Conservation (phyloP, 2,888 invertebrate species). For the Dusona sp. region DNA sequence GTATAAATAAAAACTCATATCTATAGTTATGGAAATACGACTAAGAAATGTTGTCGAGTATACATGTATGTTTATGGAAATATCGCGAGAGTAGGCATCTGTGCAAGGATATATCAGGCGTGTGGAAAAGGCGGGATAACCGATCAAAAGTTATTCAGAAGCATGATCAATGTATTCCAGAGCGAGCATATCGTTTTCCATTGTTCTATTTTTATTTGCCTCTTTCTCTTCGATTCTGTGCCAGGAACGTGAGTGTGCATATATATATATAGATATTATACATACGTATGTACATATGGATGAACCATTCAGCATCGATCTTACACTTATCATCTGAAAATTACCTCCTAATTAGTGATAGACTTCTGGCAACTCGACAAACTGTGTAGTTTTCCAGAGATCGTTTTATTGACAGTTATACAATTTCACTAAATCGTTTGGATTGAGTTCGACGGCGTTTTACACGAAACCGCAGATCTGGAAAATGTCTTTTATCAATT, state of each 20-base stretch:
- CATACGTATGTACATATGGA: neutral
- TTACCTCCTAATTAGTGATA: too few species aligned
- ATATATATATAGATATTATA: constrained; percentile 9
- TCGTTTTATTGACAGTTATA: too few species aligned
- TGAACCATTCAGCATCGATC: neutral
- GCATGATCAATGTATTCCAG: constrained; percentile 66
- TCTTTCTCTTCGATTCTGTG: constrained; percentile 38
- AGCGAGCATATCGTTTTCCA: constrained; percentile 63
- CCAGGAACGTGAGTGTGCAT: constrained; percentile 7
- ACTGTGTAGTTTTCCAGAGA: too few species aligned
- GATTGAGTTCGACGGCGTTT: too few species aligned
- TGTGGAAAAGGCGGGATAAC: constrained; percentile 23
- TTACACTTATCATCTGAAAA: too few species aligned
- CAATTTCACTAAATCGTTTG: too few species aligned
- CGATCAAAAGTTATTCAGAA: constrained; percentile 58
- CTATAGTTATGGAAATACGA: neutral
- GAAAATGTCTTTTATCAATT: too few species aligned
- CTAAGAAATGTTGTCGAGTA: neutral
- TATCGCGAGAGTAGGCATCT: constrained; percentile 27
- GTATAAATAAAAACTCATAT: neutral
- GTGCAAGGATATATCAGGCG: constrained; percentile 27
- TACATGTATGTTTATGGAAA: constrained; percentile 41
- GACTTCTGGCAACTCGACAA: too few species aligned
- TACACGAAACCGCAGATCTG: too few species aligned
- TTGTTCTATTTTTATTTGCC: constrained; percentile 28